These are phyloP conservation scores for Brachionus angularis DNA, from an alignment of 1,140 invertebrate genomes.

Conservation along the genomic window DNA sequence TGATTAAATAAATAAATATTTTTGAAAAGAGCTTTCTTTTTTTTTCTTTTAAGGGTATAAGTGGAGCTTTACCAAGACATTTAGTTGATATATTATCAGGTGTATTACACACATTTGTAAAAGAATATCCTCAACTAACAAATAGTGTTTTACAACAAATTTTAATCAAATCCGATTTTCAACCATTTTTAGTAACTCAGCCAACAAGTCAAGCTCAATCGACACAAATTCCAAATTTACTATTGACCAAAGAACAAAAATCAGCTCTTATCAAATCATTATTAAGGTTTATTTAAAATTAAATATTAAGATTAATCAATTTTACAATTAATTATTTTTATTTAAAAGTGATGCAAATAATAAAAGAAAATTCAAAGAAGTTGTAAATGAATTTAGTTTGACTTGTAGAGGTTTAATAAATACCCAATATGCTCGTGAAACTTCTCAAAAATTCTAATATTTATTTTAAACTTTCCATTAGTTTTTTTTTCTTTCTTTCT, in stretches of 20 bases:
- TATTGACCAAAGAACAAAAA: conserved; percentile 35
- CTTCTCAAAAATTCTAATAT: background rate
- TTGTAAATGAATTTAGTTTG: conserved; percentile 34
- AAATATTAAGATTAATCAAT: background rate
- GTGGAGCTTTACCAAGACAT: conserved; percentile 35
- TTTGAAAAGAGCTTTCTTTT: background rate
- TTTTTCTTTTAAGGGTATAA: conserved; percentile 18
- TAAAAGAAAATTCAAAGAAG: conserved; percentile 38
- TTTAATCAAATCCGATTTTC: conserved; percentile 42
- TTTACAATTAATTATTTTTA: background rate
- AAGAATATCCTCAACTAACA: conserved; percentile 42
- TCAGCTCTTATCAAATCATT: conserved; percentile 8
- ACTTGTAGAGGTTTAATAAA: conserved; percentile 25
- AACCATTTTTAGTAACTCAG: background rate
- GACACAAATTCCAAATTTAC: background rate
- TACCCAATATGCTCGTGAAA: conserved; percentile 36
- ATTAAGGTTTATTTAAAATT: background rate
- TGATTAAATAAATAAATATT: no score
- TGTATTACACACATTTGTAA: conserved; percentile 23
- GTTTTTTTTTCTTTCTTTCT: background rate
- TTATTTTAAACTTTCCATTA: background rate
- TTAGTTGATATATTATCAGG: conserved; percentile 39
- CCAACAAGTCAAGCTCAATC: background rate
- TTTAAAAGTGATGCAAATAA: conserved; percentile 23
- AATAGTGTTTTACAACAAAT: conserved; percentile 35